A percentile compares a stretch with the other conserved stretches of the same genome.
These are phyloP conservation scores for Drosophila prosaltans DNA, from an alignment of 1,140 invertebrate species.

Conservation along the genomic window DNA sequence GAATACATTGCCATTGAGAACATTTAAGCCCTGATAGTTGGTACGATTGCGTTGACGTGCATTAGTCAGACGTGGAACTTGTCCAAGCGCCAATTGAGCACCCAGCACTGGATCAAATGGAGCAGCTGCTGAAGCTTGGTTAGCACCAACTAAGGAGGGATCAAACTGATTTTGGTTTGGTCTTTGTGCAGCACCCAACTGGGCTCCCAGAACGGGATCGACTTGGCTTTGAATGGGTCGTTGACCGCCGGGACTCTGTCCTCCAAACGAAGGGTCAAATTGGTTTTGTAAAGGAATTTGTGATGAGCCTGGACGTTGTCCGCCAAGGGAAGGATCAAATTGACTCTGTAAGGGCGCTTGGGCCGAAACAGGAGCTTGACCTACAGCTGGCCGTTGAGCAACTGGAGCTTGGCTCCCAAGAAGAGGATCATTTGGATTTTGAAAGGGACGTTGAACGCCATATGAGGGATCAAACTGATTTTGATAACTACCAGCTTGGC, in stretches of 20 bases:
- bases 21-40: constrained; percentile 72
- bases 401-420: constrained; percentile 25
- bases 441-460: constrained; percentile 36
- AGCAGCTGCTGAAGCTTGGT: constrained; percentile 15
- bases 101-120: constrained; percentile 28
- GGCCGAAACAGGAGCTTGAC: neutral
- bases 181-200: constrained; percentile 32
- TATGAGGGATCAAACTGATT: constrained; percentile 42
- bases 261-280: constrained; percentile 24
- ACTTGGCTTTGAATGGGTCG: constrained; percentile 1
- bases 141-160: constrained; percentile 10
- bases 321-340: constrained; percentile 23
- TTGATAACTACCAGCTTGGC: constrained; percentile 30
- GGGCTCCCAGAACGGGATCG: constrained; percentile 32
- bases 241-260: constrained; percentile 7
- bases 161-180: constrained; percentile 17
- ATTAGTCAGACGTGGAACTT: constrained; percentile 28
- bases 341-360: constrained; percentile 23
- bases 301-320: constrained; percentile 19
- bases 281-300: constrained; percentile 38
- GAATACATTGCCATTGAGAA: constrained; percentile 59
- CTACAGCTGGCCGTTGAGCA: constrained; percentile 21
- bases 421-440: constrained; percentile 17
- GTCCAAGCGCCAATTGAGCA: constrained; percentile 34
- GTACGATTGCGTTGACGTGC: constrained; percentile 54